phyloP scores from a whole-genome alignment of 2,888 invertebrate genomes.

The Protophormia terraenovae region DNA sequence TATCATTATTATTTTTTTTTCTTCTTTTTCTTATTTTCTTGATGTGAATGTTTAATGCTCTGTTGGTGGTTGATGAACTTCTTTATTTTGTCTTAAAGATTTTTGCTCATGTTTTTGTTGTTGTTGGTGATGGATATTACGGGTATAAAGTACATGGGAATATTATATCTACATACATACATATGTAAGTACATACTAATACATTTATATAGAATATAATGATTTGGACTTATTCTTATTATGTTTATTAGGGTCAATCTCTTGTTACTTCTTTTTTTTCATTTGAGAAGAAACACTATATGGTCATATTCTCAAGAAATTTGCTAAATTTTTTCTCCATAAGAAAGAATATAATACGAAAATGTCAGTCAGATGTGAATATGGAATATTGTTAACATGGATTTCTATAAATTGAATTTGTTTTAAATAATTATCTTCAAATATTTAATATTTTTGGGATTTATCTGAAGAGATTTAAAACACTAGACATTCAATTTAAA shows the following conservation, averaged over 20 bases:
- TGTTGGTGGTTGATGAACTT: slow-evolving; percentile 68
- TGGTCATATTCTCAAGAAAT: neutral
- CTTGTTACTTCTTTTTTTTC: slow-evolving; percentile 9
- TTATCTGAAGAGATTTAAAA: too few relatives aligned
- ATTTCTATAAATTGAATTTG: too few relatives aligned
- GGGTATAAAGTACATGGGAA: slow-evolving; percentile 20
- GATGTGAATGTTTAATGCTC: slow-evolving; percentile 56
- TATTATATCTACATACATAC: slow-evolving; percentile 14
- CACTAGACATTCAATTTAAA: too few relatives aligned
- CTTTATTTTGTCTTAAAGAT: slow-evolving; percentile 46
- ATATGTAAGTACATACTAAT: neutral
- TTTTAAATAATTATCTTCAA: too few relatives aligned
- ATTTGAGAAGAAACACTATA: neutral
- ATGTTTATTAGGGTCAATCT: slow-evolving; percentile 41
- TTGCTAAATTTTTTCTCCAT: neutral
- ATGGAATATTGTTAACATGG: too few relatives aligned
- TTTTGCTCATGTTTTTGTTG: slow-evolving; percentile 2
- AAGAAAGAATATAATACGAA: too few relatives aligned
- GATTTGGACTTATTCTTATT: slow-evolving; percentile 17
- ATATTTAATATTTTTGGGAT: too few relatives aligned
- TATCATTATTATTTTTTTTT: slow-evolving; percentile 34
- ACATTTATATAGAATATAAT: neutral
- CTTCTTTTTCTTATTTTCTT: slow-evolving; percentile 17
- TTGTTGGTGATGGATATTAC: slow-evolving; percentile 2
- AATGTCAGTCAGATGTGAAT: too few relatives aligned